phyloP scores from a whole-genome alignment of 2,888 invertebrate genomes.

The Parnassius glacialis region DNA sequence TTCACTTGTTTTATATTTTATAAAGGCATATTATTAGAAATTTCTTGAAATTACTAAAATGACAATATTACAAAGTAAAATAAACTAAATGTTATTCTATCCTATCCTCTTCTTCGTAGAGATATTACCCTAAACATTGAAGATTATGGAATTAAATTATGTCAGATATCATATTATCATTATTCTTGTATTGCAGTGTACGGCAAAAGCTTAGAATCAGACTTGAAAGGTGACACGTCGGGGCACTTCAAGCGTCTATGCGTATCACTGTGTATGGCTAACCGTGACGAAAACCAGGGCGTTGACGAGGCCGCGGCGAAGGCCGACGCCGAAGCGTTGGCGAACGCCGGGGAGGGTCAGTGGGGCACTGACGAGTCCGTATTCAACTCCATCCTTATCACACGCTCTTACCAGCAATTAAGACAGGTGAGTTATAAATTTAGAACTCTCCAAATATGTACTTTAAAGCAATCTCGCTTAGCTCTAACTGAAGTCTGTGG shows the following conservation, averaged over 20 bases:
- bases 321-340: conserved; percentile 90
- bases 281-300: conserved; percentile 93
- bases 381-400: conserved; percentile 92
- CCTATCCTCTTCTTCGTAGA: too few relatives aligned
- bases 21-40: too few relatives aligned
- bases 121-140: too few relatives aligned
- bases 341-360: conserved; percentile 89
- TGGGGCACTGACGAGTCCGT: conserved; percentile 96
- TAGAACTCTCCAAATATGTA: not conserved
- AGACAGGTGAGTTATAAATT: conserved; percentile 77
- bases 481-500: too few relatives aligned
- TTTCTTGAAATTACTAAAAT: too few relatives aligned
- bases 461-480: too few relatives aligned
- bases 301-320: conserved; percentile 90
- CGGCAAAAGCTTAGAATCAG: conserved; percentile 89
- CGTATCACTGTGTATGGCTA: conserved; percentile 92
- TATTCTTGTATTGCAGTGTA: conserved; percentile 82
- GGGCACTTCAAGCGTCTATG: conserved; percentile 97
- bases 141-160: too few relatives aligned
- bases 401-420: conserved; percentile 94
- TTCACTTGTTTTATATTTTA: too few relatives aligned
- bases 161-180: not conserved
- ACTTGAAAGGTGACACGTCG: conserved; percentile 94
- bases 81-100: too few relatives aligned
- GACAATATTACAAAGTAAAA: too few relatives aligned